A percentile compares a stretch with the other conserved stretches of the same genome.
phyloP scores from a whole-genome alignment of 2,113 vertebrate genomes.

The Anolis carolinensis region DNA sequence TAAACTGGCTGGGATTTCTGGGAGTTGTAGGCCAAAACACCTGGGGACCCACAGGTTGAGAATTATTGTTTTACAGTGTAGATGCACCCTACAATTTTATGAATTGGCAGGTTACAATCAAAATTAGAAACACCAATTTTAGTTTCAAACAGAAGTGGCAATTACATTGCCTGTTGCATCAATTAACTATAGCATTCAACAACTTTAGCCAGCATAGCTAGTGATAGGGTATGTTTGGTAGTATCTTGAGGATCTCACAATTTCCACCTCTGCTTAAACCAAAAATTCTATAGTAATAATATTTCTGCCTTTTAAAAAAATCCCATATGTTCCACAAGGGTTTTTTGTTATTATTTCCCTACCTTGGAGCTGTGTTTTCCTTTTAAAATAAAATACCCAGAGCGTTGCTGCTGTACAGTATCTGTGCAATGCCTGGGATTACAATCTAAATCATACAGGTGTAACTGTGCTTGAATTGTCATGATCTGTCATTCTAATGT shows the following conservation, averaged over 20 bases:
- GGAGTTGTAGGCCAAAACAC: no score
- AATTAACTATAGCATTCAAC: not conserved
- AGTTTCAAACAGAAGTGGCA: no score
- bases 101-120: no score
- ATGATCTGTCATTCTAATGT: conserved; percentile 44
- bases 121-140: no score
- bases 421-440: conserved; percentile 46
- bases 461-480: conserved; percentile 43
- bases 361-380: conserved; percentile 31
- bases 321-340: conserved; percentile 54
- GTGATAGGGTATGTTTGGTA: no score
- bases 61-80: no score
- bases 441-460: conserved; percentile 54
- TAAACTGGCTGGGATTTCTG: no score
- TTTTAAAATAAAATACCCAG: conserved; percentile 40
- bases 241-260: no score
- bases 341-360: conserved; percentile 12
- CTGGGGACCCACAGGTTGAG: no score
- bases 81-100: no score
- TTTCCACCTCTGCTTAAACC: conserved; percentile 43
- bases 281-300: conserved; percentile 52
- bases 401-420: conserved; percentile 46
- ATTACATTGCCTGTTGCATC: no score
- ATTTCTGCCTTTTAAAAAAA: conserved; percentile 50
- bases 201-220: no score